Conservation (phyloP, 1,140 invertebrate species). For the Oreohelix idahoensis region DNA sequence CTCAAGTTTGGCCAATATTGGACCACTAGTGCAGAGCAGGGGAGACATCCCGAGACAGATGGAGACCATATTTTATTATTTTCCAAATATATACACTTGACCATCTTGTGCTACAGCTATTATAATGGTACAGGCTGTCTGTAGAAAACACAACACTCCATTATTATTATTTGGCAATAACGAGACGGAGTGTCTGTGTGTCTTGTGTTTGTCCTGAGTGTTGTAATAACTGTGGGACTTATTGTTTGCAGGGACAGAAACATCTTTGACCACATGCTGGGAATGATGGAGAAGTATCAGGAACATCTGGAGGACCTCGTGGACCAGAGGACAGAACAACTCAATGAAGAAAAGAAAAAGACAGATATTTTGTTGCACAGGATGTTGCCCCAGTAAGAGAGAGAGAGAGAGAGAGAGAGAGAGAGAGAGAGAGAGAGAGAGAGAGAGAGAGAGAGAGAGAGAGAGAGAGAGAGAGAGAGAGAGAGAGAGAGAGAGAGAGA, state of each 20-base stretch:
- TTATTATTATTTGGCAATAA: too few relatives aligned
- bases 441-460: neutral
- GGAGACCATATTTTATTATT: too few relatives aligned
- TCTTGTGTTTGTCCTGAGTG: too few relatives aligned
- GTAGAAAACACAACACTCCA: too few relatives aligned
- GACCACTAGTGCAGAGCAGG: too few relatives aligned
- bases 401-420: constrained; percentile 1
- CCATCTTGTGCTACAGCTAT: too few relatives aligned
- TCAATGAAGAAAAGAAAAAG: constrained; percentile 94
- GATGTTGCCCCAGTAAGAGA: constrained; percentile 88
- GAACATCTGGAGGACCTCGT: constrained; percentile 94
- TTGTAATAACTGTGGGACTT: too few relatives aligned
- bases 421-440: constrained; percentile 9
- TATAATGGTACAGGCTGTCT: too few relatives aligned
- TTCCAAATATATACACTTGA: too few relatives aligned
- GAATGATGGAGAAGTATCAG: constrained; percentile 95
- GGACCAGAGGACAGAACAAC: constrained; percentile 88
- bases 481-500: constrained; percentile 28
- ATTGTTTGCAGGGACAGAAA: constrained; percentile 85
- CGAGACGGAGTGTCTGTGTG: too few relatives aligned
- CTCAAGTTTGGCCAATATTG: too few relatives aligned
- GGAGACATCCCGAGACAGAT: too few relatives aligned
- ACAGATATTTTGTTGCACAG: constrained; percentile 91
- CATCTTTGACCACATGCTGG: constrained; percentile 95
- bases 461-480: neutral